Percentiles rank a stretch among this genome's conserved stretches.
These are phyloP conservation scores for Macaca mulatta DNA, from an alignment of 2,113 vertebrate species.

Conservation along the genomic window DNA sequence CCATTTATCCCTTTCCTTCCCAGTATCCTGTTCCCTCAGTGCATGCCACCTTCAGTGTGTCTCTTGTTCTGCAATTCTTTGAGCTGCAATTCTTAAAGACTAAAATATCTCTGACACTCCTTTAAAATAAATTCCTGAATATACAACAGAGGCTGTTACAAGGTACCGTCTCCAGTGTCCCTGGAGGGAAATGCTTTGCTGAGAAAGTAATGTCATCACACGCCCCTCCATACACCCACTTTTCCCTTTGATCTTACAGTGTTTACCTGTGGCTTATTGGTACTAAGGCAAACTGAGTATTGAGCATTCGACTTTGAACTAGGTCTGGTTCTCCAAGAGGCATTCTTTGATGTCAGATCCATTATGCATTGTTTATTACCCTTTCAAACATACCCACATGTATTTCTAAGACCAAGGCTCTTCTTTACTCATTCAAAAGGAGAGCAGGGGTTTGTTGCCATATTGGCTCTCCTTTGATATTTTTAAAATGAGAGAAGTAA, in stretches of 20 bases:
- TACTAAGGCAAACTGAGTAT: conserved; percentile 61
- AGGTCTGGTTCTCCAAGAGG: conserved; percentile 59
- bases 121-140: conserved; percentile 62
- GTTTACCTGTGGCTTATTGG: conserved; percentile 78
- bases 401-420: conserved; percentile 61
- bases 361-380: conserved; percentile 73
- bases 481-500: conserved; percentile 37
- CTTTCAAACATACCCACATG: conserved; percentile 64
- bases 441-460: conserved; percentile 41
- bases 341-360: conserved; percentile 75
- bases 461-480: conserved; percentile 69
- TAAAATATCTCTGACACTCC: conserved; percentile 49
- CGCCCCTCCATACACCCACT: conserved; percentile 53
- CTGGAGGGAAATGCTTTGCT: conserved; percentile 75
- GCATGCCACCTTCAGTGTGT: not conserved
- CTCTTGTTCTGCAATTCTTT: not conserved
- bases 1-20: conserved; percentile 54
- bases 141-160: conserved; percentile 57
- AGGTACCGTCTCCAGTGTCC: conserved; percentile 53
- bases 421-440: conserved; percentile 57
- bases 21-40: not conserved
- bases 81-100: not conserved
- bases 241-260: conserved; percentile 71
- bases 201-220: conserved; percentile 66
- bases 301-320: conserved; percentile 69